Conservation (phyloP, 2,113 vertebrate species). For the Coptodon bakossiorum region DNA sequence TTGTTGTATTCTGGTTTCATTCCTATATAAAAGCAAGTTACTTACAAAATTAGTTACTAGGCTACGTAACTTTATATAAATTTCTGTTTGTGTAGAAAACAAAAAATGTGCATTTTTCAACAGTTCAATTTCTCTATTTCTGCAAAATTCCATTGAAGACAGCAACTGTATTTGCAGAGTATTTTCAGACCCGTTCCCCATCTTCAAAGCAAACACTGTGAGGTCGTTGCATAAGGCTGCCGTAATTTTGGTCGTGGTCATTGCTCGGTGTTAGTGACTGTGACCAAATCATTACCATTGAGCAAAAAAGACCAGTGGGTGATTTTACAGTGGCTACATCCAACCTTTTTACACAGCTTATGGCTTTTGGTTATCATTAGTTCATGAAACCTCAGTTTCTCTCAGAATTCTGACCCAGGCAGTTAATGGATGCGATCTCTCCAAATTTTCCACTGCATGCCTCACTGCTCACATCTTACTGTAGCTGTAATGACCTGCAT, state of each 20-base stretch:
- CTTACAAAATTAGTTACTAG: fast-evolving
- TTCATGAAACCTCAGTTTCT: neutral
- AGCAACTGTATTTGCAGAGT: neutral
- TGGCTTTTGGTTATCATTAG: neutral
- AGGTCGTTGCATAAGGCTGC: fast-evolving
- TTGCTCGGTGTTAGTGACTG: neutral
- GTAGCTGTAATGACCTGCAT: neutral
- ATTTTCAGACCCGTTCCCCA: neutral
- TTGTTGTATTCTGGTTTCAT: neutral
- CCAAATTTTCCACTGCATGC: too few species aligned
- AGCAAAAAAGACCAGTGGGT: neutral
- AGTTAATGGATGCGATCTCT: neutral
- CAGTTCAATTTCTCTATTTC: neutral
- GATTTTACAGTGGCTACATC: neutral
- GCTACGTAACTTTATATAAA: neutral
- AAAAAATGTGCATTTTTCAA: neutral
- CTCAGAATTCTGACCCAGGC: neutral
- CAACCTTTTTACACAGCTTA: fast-evolving
- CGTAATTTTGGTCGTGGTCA: neutral
- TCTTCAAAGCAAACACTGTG: neutral
- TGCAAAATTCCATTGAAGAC: neutral
- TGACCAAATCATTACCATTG: neutral
- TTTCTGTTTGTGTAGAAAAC: neutral
- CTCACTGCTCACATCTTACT: neutral
- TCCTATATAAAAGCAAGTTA: neutral